Evolutionary conservation across 2,888 invertebrate genomes (phyloP), one percentile per base, ranked within the genome.

Genomic region (Phymatocera aterrima): DNA sequence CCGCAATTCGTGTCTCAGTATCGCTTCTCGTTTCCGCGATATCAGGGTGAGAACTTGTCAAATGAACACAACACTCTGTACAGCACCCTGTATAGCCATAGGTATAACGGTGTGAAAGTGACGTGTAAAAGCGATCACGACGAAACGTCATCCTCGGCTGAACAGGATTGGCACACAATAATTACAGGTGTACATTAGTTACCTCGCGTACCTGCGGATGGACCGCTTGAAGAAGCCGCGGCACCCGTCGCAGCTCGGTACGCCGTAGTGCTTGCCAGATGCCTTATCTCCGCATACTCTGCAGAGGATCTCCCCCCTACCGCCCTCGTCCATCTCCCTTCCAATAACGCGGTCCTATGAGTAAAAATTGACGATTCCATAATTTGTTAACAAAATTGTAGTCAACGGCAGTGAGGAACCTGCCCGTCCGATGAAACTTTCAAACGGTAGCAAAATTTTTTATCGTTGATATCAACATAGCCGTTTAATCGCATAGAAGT

Each of bases 151-250:
- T 28, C 15, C 57, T n/a, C n/a, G n/a, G 12, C 57, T 57, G 12
- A 3, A 8, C 21, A 3, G 12, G 5, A 18, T 28, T 72, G 18
- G 18, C 18, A 75, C 1, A 43, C 18, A 24, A 48, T 3, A 21
- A 72, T 54, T 15, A 31, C 18, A 48, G 12, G 24, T 72, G 18
- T 43, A 48, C 60, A 28, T 21, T 72, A 51, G 85, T 88, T 92
- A 96, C 96, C 96, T 90, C 46, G 90, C 90, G 83, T 89, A 89
- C 87, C 90, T 94, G 88, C 98, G 93, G 84, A 98, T 97, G 88
- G 97, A 97, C 83, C 98, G 92, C 90, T 98, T 98, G 92, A 98
- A 98, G 92, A 98, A 98, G 3, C 98, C 98, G 74, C 98, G 92
- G 89, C 97, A 98, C 46, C 96, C 96, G 89, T 96, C 96, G 90